These are phyloP conservation scores for Neogale vison DNA, from an alignment of 2,113 vertebrate species.

Conservation along the genomic window DNA sequence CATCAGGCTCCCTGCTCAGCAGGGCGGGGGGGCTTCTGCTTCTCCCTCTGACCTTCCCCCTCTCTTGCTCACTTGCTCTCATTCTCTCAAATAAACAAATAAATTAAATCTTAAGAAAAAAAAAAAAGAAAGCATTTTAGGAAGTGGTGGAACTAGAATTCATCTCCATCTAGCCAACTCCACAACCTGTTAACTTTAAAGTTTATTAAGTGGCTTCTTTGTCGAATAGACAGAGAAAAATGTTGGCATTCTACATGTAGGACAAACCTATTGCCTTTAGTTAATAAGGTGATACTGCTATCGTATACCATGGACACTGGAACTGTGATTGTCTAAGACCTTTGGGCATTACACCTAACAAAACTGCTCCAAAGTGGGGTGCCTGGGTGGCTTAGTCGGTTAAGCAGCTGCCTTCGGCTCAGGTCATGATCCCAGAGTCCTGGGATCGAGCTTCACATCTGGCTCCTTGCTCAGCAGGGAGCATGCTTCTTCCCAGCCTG, in stretches of 20 bases:
- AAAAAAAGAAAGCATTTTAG: constrained; percentile 1
- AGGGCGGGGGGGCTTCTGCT: too few species aligned
- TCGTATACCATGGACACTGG: background rate
- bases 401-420: too few species aligned
- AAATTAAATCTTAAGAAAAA: too few species aligned
- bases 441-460: too few species aligned
- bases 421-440: too few species aligned
- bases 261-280: background rate
- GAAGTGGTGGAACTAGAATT: background rate
- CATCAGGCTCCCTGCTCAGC: too few species aligned
- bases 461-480: too few species aligned
- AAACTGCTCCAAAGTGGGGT: background rate
- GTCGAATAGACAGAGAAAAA: background rate
- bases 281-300: background rate
- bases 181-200: background rate
- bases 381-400: too few species aligned
- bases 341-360: background rate
- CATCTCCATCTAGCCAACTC: background rate
- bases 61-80: too few species aligned
- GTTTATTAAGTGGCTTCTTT: background rate
- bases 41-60: too few species aligned
- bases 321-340: background rate
- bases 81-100: too few species aligned
- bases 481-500: too few species aligned
- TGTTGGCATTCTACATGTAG: background rate